Evolutionary conservation across 2,888 invertebrate species (phyloP).

Genomic region (Crioceris asparagi): DNA sequence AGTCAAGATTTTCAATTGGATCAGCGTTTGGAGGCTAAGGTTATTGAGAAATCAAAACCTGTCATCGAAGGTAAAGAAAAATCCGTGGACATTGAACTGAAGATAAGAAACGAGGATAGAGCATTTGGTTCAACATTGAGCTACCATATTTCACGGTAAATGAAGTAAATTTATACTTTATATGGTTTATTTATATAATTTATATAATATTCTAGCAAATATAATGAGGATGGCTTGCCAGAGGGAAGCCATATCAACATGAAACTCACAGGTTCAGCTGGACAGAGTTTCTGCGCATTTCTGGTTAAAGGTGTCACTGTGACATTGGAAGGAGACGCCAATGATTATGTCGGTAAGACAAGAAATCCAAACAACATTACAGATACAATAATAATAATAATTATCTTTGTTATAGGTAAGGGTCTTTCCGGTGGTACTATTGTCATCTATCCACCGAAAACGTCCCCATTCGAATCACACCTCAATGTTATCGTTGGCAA

Average conservation of each 20-base stretch:
- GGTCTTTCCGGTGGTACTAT: conserved; percentile 93
- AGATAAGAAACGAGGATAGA: conserved; percentile 83
- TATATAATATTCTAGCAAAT: conserved; percentile 53
- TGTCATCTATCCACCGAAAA: conserved; percentile 83
- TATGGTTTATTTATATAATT: background rate
- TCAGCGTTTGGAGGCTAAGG: conserved; percentile 66
- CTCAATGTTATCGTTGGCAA: conserved; percentile 96
- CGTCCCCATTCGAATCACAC: conserved; percentile 78
- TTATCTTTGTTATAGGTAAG: conserved; percentile 41
- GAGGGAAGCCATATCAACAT: conserved; percentile 67
- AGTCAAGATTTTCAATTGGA: conserved; percentile 80
- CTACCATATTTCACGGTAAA: conserved; percentile 84
- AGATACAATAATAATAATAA: background rate
- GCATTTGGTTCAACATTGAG: conserved; percentile 91
- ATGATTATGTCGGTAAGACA: conserved; percentile 85
- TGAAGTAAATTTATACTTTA: background rate
- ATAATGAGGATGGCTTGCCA: conserved; percentile 78
- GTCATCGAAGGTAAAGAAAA: conserved; percentile 65
- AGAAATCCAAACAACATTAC: background rate
- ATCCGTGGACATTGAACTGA: conserved; percentile 60
- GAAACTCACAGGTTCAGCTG: conserved; percentile 82
- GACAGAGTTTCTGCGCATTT: conserved; percentile 99
- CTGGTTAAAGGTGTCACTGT: conserved; percentile 82
- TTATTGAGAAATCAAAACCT: conserved; percentile 60
- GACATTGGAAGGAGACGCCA: conserved; percentile 91